phyloP scores from a whole-genome alignment of 2,113 vertebrate species.

The Podocnemis expansa region DNA sequence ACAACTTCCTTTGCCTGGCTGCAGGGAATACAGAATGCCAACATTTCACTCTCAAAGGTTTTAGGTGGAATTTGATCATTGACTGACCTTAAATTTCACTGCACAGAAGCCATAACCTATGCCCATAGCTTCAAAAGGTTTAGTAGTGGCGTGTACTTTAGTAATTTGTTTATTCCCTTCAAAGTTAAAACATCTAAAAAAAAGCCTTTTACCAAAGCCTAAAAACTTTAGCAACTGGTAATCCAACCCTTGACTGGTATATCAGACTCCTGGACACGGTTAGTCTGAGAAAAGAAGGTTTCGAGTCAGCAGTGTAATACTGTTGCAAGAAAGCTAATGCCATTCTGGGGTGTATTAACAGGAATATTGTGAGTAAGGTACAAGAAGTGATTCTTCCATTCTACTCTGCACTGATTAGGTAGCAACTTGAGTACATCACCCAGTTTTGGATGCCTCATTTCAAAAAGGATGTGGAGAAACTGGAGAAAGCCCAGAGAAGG shows the following conservation, averaged over 20 bases:
- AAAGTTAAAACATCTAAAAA: not conserved
- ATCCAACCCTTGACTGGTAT: not conserved
- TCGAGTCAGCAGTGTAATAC: too few species aligned
- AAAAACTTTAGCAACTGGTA: not conserved
- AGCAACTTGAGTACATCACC: too few species aligned
- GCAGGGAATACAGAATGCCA: not conserved
- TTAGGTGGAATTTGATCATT: not conserved
- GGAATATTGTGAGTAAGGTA: too few species aligned
- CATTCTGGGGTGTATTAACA: too few species aligned
- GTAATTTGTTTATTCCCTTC: not conserved
- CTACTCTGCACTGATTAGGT: too few species aligned
- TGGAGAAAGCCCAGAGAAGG: too few species aligned
- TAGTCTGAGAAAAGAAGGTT: not conserved
- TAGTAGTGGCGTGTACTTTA: not conserved
- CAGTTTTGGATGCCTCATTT: too few species aligned
- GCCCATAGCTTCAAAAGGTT: not conserved
- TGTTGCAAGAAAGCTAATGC: too few species aligned
- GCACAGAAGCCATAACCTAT: not conserved
- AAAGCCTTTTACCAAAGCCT: not conserved
- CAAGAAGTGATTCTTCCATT: too few species aligned
- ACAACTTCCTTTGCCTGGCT: not conserved
- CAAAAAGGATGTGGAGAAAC: too few species aligned
- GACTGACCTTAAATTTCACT: not conserved
- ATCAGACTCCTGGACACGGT: not conserved
- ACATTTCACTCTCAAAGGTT: not conserved